phyloP scores from a whole-genome alignment of 2,888 invertebrate genomes.

The Papilio gigon region DNA sequence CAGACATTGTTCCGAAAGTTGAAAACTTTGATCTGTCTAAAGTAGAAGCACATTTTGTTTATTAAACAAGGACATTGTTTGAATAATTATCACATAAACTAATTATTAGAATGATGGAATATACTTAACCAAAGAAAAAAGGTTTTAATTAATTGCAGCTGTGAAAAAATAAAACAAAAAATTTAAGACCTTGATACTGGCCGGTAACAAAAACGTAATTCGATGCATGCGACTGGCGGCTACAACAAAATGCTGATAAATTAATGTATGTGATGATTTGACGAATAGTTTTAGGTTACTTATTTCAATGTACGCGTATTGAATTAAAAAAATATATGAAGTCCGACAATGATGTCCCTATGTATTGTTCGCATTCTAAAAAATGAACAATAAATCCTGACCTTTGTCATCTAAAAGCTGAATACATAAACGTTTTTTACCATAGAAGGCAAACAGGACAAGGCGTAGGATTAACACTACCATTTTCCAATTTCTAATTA shows the following conservation, averaged over 20 bases:
- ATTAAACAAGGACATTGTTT: no score
- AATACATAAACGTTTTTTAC: background rate
- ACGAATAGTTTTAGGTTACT: background rate
- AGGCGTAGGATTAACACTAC: no score
- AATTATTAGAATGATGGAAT: background rate
- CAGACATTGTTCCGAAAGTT: background rate
- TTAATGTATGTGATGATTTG: background rate
- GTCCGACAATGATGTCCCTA: no score
- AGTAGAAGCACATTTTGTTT: no score
- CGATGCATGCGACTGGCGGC: conserved; percentile 4
- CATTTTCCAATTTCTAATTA: no score
- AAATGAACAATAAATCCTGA: no score
- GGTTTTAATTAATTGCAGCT: conserved; percentile 10
- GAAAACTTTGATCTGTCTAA: no score
- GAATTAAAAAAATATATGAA: background rate
- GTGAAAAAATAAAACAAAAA: conserved; percentile 12
- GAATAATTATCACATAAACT: background rate
- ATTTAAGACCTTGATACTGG: conserved; percentile 11
- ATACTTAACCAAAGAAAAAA: background rate
- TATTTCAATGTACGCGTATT: background rate
- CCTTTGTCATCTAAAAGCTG: conserved; percentile 1
- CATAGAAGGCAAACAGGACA: no score
- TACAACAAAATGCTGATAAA: background rate
- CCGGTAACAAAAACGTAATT: background rate
- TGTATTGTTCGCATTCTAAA: no score